These are phyloP conservation scores for Cephalopachus bancanus DNA, from an alignment of 2,797 vertebrate genomes.

Conservation along the genomic window DNA sequence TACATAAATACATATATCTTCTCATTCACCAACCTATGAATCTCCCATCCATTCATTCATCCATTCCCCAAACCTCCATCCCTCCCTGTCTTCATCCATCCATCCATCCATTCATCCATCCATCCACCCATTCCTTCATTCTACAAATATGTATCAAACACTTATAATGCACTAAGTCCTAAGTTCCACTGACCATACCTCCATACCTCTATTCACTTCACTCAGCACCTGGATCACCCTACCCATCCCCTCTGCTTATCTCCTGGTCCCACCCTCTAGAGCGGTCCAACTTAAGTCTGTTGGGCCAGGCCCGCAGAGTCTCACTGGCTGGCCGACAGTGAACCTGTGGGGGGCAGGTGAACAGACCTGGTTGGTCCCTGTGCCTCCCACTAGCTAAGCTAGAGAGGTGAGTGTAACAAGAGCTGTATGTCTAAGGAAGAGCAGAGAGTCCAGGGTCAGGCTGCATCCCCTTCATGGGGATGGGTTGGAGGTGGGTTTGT, in stretches of 20 bases:
- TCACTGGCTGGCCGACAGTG: background rate
- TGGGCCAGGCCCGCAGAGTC: background rate
- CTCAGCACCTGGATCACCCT: background rate
- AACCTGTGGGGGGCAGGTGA: background rate
- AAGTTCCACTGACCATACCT: background rate
- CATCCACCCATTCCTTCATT: background rate
- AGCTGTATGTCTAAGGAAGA: background rate
- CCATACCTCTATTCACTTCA: background rate
- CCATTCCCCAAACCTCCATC: background rate
- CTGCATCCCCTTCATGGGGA: background rate
- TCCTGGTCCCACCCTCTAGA: background rate
- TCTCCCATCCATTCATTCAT: background rate
- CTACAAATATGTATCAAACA: background rate
- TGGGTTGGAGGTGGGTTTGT: background rate
- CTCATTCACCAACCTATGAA: background rate
- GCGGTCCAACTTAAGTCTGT: background rate
- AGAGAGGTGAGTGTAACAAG: background rate
- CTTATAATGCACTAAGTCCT: background rate
- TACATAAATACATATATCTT: rapidly evolving
- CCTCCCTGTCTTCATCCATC: background rate
- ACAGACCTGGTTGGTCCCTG: background rate
- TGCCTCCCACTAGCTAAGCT: background rate
- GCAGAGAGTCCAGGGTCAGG: background rate
- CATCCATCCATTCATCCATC: background rate
- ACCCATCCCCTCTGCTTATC: background rate